Base-by-base conservation (phyloP, 2,797 vertebrate genomes). In the Halcyon chelicuti region DNA sequence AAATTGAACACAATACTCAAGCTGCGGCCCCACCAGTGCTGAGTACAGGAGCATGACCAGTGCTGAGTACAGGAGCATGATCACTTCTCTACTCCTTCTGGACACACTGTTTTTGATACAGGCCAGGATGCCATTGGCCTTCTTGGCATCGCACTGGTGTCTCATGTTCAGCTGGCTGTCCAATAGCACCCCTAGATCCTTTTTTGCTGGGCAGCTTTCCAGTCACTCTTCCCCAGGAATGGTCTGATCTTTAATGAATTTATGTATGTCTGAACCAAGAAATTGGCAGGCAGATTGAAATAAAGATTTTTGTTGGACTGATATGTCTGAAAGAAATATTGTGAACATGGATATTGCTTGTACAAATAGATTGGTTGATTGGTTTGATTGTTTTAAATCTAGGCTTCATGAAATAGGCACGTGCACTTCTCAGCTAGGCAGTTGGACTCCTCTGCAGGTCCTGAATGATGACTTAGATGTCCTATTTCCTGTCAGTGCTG, bases 401-500 rank as follows among this genome's bases (percentile, higher is more conserved):
- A 99, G 99, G 97, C 81, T 98, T 58, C 96, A 97, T 97, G 98
- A 99, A 19, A 98, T 98, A 52, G 98, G 97, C 81, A 78, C 98
- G 61, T 98, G 98, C 96, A 99, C 97, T 46, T 98, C 98, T 33
- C 97, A 97, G 86, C 89, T 99, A 90, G 98, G 98, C 86, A 98
- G 98, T 20, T 99, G 99, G 99, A 98, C 98, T 85, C 98, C 99
- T 5, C 97, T 99, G 63, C 99, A 99, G 96, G 97, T 98, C 83
- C 97, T 99, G 71, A 98, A 98, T 0, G 96, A 99, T 51, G 98
- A 98, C 94, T 96, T 99, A 0, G 99, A 99, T 52, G 97, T 99
- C 96, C 98, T 99, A 5, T 99, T 99, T 81, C 99, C 99, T 14
- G 93, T 99, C 89, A 98, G 98, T 65, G 94, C 98, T 9, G 85